Percentiles rank a stretch among this genome's conserved stretches.
These are phyloP conservation scores for Heteronetta atricapilla DNA, from an alignment of 2,113 vertebrate genomes.

Conservation along the genomic window DNA sequence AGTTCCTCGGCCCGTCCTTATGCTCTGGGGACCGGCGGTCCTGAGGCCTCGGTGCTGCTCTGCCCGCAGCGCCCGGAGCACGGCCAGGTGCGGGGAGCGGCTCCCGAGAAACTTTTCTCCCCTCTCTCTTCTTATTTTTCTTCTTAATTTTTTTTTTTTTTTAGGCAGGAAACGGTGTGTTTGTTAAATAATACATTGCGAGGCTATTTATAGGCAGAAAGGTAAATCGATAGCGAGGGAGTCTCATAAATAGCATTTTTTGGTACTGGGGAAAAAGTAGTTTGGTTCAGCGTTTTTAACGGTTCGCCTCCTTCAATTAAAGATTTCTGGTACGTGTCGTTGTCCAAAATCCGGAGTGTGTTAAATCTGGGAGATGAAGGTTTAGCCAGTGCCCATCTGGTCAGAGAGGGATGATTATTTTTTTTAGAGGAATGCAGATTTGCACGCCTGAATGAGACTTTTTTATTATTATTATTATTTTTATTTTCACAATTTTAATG, in stretches of 20 bases:
- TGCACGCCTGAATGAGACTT: constrained; percentile 41
- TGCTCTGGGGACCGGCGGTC: neutral
- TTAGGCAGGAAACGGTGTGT: neutral
- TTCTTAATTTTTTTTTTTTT: neutral
- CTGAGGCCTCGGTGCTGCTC: neutral
- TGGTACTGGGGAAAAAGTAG: neutral
- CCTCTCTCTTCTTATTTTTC: neutral
- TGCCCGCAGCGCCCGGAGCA: no score
- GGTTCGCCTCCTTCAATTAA: constrained; percentile 40
- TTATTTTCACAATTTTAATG: constrained; percentile 49
- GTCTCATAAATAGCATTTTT: neutral
- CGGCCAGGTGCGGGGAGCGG: neutral
- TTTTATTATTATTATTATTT: constrained; percentile 15
- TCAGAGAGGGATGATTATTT: constrained; percentile 28
- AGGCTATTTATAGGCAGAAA: constrained; percentile 51
- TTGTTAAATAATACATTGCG: constrained; percentile 45
- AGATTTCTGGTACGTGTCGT: constrained; percentile 40
- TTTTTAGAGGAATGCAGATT: constrained; percentile 54
- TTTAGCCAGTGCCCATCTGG: constrained; percentile 69
- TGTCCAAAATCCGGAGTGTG: constrained; percentile 52
- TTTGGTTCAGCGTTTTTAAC: constrained; percentile 42
- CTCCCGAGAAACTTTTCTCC: neutral
- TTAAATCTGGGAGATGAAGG: constrained; percentile 56
- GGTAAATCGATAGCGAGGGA: constrained; percentile 47
- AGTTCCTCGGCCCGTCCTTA: neutral